phyloP scores from a whole-genome alignment of 2,888 invertebrate genomes.

The Drosophila acutilabella region DNA sequence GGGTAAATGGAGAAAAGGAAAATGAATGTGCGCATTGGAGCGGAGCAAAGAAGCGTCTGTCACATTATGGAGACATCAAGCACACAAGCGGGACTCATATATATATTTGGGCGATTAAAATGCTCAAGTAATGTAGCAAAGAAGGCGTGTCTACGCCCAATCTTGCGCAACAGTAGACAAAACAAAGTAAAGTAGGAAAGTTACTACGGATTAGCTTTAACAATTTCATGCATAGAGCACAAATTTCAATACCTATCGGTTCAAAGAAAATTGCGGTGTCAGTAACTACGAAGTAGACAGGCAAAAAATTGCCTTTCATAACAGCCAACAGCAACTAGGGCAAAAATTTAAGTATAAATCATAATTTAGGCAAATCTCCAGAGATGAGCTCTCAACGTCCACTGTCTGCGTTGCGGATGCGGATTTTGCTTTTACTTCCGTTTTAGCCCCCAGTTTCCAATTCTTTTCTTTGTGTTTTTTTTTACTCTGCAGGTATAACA shows the following conservation, averaged over 20 bases:
- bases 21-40: slow-evolving; percentile 64
- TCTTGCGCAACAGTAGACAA: slow-evolving; percentile 8
- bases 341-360: slow-evolving; percentile 71
- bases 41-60: slow-evolving; percentile 57
- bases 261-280: slow-evolving; percentile 48
- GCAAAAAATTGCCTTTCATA: slow-evolving; percentile 40
- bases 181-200: not conserved
- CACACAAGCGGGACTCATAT: slow-evolving; percentile 72
- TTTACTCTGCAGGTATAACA: slow-evolving; percentile 25
- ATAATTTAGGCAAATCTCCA: slow-evolving; percentile 78
- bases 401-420: slow-evolving; percentile 46
- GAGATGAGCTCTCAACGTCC: slow-evolving; percentile 75
- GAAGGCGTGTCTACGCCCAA: slow-evolving; percentile 3
- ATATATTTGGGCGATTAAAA: slow-evolving; percentile 61
- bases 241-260: slow-evolving; percentile 45
- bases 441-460: not conserved
- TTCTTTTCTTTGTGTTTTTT: slow-evolving; percentile 4
- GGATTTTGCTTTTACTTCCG: slow-evolving; percentile 24
- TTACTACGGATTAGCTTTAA: slow-evolving; percentile 40
- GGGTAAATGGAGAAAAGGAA: slow-evolving; percentile 22
- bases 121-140: slow-evolving; percentile 3
- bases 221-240: slow-evolving; percentile 45
- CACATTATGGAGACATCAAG: slow-evolving; percentile 76
- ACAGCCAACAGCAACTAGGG: slow-evolving; percentile 7
- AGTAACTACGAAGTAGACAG: slow-evolving; percentile 49